Percentiles rank a stretch among this genome's conserved stretches.
These are phyloP conservation scores for Pholis gunnellus DNA, from an alignment of 2,113 vertebrate genomes.

Conservation along the genomic window DNA sequence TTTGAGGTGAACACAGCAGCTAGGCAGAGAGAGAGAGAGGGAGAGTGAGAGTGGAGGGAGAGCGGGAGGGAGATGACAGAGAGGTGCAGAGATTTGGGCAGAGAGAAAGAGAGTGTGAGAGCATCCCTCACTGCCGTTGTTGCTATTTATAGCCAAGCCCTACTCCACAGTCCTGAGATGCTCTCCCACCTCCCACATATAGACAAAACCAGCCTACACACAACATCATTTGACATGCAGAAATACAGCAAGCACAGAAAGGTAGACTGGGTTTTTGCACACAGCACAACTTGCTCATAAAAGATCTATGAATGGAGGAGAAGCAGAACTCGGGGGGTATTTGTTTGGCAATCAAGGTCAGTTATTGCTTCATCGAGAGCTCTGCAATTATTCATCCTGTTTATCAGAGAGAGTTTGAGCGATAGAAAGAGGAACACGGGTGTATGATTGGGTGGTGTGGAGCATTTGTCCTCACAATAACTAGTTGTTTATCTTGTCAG, in stretches of 20 bases:
- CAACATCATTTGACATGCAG: slow-evolving; percentile 40
- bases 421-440: slow-evolving; percentile 59
- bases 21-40: slow-evolving; percentile 64
- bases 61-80: slow-evolving; percentile 61
- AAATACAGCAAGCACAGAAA: slow-evolving; percentile 28
- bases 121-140: slow-evolving; percentile 75
- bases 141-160: slow-evolving; percentile 79
- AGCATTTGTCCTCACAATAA: slow-evolving; percentile 77
- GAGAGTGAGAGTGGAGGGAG: slow-evolving; percentile 25
- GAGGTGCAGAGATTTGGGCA: slow-evolving; percentile 75
- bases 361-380: slow-evolving; percentile 46
- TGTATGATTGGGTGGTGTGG: slow-evolving; percentile 46
- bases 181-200: slow-evolving; percentile 71
- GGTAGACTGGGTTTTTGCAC: slow-evolving; percentile 8
- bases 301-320: slow-evolving; percentile 61
- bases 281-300: slow-evolving; percentile 12
- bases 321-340: slow-evolving; percentile 27
- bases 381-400: slow-evolving; percentile 64
- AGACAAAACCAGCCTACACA: slow-evolving; percentile 55
- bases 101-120: slow-evolving; percentile 67
- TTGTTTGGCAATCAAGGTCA: slow-evolving; percentile 57
- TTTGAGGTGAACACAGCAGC: slow-evolving; percentile 77
- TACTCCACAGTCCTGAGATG: slow-evolving; percentile 77
- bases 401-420: slow-evolving; percentile 44
- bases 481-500: slow-evolving; percentile 87